Evolutionary conservation across 2,888 invertebrate genomes (phyloP).

Genomic region (Melieria crassipennis): DNA sequence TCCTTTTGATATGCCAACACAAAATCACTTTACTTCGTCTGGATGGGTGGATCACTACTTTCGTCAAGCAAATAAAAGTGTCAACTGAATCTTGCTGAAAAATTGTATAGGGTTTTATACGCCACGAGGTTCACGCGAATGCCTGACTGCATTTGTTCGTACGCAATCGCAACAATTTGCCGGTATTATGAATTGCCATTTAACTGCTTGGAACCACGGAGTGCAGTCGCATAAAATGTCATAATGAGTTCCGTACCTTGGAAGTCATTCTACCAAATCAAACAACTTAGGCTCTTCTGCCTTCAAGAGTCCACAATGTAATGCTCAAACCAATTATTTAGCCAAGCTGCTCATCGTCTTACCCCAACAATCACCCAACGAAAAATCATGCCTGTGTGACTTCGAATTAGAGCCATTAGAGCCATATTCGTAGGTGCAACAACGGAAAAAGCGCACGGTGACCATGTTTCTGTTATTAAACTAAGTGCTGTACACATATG

Average conservation of each 20-base stretch:
- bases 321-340: too few relatives aligned
- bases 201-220: conserved; percentile 39
- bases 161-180: conserved; percentile 51
- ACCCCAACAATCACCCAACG: too few relatives aligned
- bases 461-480: too few relatives aligned
- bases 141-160: not conserved
- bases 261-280: conserved; percentile 53
- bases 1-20: not conserved
- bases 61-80: not conserved
- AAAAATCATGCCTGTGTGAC: conserved; percentile 30
- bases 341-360: too few relatives aligned
- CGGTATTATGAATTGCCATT: conserved; percentile 50
- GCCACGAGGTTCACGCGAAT: not conserved
- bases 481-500: too few relatives aligned
- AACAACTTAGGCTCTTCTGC: conserved; percentile 17
- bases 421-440: too few relatives aligned
- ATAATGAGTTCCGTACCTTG: conserved; percentile 6
- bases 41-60: not conserved
- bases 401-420: not conserved
- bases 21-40: not conserved
- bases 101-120: not conserved
- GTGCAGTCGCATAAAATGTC: conserved; percentile 10
- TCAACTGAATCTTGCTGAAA: conserved; percentile 2
- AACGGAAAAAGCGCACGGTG: too few relatives aligned
- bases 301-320: too few relatives aligned